These are phyloP conservation scores for Lindbergichthys nudifrons DNA, from an alignment of 2,797 vertebrate genomes.

Conservation along the genomic window DNA sequence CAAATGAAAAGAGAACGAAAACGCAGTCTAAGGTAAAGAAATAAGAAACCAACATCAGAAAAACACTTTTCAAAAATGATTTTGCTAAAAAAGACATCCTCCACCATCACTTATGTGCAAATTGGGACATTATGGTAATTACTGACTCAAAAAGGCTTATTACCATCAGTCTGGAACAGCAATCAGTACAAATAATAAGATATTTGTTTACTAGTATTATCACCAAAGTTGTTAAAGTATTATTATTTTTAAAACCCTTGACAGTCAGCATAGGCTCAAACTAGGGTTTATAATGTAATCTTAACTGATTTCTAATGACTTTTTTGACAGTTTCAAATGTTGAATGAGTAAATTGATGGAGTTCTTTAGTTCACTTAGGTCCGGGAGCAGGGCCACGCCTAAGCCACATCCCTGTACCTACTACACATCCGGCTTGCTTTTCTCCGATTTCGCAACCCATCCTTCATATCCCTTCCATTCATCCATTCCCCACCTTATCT, in stretches of 20 bases:
- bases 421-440: no score
- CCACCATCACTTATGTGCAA: slow-evolving; percentile 18
- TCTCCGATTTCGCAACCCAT: no score
- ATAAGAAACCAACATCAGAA: neutral
- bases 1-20: slow-evolving; percentile 7
- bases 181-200: slow-evolving; percentile 8
- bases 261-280: neutral
- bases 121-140: slow-evolving; percentile 29
- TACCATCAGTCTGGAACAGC: slow-evolving; percentile 16
- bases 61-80: neutral
- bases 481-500: no score
- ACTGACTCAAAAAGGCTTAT: slow-evolving; percentile 43
- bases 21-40: slow-evolving; percentile 4
- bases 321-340: no score
- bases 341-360: no score
- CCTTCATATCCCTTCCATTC: no score
- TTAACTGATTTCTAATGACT: no score
- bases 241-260: neutral
- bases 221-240: neutral
- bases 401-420: no score
- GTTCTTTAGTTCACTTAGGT: no score
- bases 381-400: no score
- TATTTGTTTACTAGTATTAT: slow-evolving; percentile 14
- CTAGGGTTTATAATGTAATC: no score
- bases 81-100: neutral